These are phyloP conservation scores for Aplodontia rufa DNA, from an alignment of 2,113 vertebrate species.

Conservation along the genomic window DNA sequence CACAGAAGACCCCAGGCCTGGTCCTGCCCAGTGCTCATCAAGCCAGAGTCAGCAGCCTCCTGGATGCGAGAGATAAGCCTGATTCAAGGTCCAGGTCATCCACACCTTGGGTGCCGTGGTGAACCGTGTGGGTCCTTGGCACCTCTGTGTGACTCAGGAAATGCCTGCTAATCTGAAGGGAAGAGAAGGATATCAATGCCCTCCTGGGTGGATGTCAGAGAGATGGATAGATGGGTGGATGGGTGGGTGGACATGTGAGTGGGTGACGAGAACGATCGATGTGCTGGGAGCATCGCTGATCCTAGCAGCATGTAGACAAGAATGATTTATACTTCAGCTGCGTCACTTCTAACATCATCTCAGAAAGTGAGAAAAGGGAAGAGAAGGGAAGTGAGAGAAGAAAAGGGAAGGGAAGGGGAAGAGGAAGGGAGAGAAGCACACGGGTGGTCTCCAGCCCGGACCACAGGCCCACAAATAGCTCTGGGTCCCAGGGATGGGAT, in stretches of 20 bases:
- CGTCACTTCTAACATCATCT: constrained; percentile 60
- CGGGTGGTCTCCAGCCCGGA: neutral
- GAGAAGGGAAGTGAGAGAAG: neutral
- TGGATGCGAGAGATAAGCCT: neutral
- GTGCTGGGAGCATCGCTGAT: constrained; percentile 43
- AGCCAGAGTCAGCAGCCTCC: neutral
- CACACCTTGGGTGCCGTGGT: neutral
- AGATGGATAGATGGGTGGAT: neutral
- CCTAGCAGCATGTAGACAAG: constrained; percentile 43
- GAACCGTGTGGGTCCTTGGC: neutral
- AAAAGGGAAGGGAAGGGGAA: too few species aligned
- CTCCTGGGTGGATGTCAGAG: neutral
- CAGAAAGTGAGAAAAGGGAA: neutral
- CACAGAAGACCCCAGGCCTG: neutral
- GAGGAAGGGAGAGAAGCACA: neutral
- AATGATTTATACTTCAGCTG: constrained; percentile 64
- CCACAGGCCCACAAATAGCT: neutral
- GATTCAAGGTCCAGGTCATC: neutral
- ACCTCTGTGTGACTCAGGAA: neutral
- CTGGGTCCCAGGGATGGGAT: constrained; percentile 65
- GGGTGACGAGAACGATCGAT: constrained; percentile 17
- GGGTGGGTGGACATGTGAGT: neutral
- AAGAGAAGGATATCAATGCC: neutral
- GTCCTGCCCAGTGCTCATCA: neutral
- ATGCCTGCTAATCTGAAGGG: neutral